Evolutionary conservation across 2,113 vertebrate genomes (phyloP).

Genomic region (Podarcis muralis): DNA sequence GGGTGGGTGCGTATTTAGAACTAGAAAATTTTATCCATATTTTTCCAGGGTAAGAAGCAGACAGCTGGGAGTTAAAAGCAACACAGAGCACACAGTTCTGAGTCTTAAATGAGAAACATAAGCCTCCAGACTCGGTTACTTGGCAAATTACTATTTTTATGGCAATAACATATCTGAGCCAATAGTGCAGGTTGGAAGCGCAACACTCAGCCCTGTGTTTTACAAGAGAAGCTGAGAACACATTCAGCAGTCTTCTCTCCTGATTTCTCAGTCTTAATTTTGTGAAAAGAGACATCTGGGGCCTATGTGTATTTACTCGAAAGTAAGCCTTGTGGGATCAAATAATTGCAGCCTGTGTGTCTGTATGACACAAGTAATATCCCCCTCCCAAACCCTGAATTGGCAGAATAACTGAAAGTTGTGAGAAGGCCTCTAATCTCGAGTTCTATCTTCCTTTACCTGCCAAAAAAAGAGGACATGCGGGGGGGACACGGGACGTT

Average conservation of each 20-base stretch:
- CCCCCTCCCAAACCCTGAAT: too few species aligned
- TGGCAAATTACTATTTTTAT: background rate
- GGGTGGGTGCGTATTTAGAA: background rate
- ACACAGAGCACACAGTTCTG: background rate
- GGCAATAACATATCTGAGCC: background rate
- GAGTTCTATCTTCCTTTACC: background rate
- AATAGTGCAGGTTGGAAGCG: background rate
- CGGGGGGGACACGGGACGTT: background rate
- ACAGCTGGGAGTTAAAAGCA: background rate
- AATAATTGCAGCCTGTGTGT: background rate
- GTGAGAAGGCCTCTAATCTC: background rate
- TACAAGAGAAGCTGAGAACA: background rate
- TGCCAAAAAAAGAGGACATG: background rate
- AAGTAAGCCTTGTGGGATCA: too few species aligned
- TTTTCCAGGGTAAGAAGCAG: background rate
- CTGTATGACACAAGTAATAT: background rate
- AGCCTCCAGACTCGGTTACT: background rate
- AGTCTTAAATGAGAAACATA: slow-evolving; percentile 3
- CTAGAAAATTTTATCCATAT: background rate
- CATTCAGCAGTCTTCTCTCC: background rate
- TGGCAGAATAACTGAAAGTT: background rate
- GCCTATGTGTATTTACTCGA: background rate
- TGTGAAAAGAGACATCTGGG: background rate
- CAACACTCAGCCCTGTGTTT: too few species aligned
- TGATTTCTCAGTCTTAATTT: background rate